Evolutionary conservation across 2,888 invertebrate species (phyloP).

Genomic region (Cheilosia pagana): DNA sequence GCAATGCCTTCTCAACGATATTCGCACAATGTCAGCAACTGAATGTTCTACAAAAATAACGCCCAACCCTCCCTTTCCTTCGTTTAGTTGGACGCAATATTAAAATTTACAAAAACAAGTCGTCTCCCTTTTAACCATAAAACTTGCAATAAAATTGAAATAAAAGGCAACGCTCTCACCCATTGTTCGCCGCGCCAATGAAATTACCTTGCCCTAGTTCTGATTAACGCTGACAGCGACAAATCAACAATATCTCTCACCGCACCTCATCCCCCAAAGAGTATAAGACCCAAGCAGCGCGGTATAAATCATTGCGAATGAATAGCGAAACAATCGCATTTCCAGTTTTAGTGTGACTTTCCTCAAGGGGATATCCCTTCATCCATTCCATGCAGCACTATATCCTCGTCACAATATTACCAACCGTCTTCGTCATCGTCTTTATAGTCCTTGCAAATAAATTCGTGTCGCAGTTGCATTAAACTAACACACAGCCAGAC

Average conservation of each 20-base stretch:
- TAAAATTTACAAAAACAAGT: not conserved
- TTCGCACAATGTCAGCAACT: not conserved
- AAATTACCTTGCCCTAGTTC: slow-evolving; percentile 12
- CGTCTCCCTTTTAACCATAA: not conserved
- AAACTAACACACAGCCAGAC: slow-evolving; percentile 3
- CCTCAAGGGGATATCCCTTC: slow-evolving; percentile 55
- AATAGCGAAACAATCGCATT: slow-evolving; percentile 71
- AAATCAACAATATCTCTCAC: slow-evolving; percentile 31
- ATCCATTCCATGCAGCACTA: slow-evolving; percentile 10
- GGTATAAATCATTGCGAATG: slow-evolving; percentile 64
- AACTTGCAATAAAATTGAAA: slow-evolving; percentile 30
- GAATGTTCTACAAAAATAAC: not conserved
- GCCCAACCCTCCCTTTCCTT: not conserved
- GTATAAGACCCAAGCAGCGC: not conserved
- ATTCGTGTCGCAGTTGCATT: slow-evolving; percentile 51
- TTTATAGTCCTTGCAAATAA: slow-evolving; percentile 51
- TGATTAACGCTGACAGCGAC: slow-evolving; percentile 23
- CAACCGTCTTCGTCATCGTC: slow-evolving; percentile 36
- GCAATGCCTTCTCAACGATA: not conserved
- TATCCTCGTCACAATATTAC: slow-evolving; percentile 14
- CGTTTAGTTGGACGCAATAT: not conserved
- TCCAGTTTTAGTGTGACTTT: slow-evolving; percentile 67
- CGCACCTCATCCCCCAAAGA: not conserved
- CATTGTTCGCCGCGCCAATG: slow-evolving; percentile 18
- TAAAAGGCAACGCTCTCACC: slow-evolving; percentile 11